Evolutionary conservation across 2,113 vertebrate species (phyloP).

Genomic region (Cacatua alba): DNA sequence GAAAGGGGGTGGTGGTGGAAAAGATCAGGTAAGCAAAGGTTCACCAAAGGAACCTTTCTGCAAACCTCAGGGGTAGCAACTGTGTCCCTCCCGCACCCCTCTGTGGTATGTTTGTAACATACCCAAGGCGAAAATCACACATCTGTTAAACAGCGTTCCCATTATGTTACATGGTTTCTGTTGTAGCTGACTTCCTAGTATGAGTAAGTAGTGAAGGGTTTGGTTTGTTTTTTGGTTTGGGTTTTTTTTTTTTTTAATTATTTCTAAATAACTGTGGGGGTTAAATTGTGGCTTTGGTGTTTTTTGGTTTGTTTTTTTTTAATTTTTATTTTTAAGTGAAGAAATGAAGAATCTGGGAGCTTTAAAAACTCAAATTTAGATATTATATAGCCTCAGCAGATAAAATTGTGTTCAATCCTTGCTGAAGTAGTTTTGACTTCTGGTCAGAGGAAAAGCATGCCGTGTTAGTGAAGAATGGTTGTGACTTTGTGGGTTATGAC

Average conservation of each 20-base stretch:
- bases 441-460: neutral
- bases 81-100: neutral
- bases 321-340: neutral
- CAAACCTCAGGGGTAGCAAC: neutral
- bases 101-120: neutral
- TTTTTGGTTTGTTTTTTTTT: neutral
- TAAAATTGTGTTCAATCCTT: neutral
- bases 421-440: neutral
- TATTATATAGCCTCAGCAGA: neutral
- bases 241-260: neutral
- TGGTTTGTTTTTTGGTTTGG: neutral
- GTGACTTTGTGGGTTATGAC: neutral
- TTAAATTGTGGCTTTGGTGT: neutral
- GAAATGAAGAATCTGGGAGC: neutral
- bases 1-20: neutral
- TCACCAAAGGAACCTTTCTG: neutral
- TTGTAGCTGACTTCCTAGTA: neutral
- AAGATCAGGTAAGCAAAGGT: neutral
- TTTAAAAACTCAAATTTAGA: neutral
- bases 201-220: neutral
- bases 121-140: rapidly evolving
- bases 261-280: neutral
- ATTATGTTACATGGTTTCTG: neutral
- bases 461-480: neutral
- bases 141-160: neutral